These are phyloP conservation scores for Vulpes vulpes DNA, from an alignment of 2,113 vertebrate genomes.

Conservation along the genomic window DNA sequence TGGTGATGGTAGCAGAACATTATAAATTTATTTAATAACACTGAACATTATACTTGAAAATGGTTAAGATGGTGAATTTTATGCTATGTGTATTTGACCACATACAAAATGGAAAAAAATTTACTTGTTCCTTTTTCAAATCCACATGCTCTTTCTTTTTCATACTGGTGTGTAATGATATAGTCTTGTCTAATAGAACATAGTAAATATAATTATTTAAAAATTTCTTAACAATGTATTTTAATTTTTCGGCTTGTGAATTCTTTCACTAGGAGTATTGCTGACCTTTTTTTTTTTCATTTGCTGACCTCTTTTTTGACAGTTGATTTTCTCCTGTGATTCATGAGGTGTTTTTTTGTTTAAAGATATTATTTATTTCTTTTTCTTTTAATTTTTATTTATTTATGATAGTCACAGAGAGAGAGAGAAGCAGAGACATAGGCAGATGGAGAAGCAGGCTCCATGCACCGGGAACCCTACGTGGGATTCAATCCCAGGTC, in stretches of 20 bases:
- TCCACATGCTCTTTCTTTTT: background rate
- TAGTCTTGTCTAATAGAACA: background rate
- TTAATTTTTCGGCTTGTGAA: background rate
- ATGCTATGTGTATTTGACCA: background rate
- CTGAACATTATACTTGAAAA: background rate
- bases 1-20: background rate
- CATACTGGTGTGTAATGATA: background rate
- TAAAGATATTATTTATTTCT: too few species aligned
- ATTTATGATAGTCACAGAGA: too few species aligned
- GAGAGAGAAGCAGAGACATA: too few species aligned
- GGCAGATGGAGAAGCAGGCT: too few species aligned
- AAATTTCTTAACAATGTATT: background rate
- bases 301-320: background rate
- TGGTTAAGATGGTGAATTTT: background rate
- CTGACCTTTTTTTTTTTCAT: background rate
- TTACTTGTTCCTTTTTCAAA: conserved; percentile 36
- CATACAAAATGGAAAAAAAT: background rate
- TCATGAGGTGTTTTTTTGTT: background rate
- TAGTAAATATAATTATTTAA: background rate
- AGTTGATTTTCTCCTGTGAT: conserved; percentile 24
- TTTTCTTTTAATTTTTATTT: too few species aligned
- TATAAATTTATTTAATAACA: background rate
- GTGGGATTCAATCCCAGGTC: too few species aligned
- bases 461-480: too few species aligned
- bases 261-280: background rate